Evolutionary conservation across 30 jellyfish, hydroid and myxozoan genomes (phyloP), one percentile per base, ranked within the genome.

Genomic region (Hydractinia symbiolongicarpus): DNA sequence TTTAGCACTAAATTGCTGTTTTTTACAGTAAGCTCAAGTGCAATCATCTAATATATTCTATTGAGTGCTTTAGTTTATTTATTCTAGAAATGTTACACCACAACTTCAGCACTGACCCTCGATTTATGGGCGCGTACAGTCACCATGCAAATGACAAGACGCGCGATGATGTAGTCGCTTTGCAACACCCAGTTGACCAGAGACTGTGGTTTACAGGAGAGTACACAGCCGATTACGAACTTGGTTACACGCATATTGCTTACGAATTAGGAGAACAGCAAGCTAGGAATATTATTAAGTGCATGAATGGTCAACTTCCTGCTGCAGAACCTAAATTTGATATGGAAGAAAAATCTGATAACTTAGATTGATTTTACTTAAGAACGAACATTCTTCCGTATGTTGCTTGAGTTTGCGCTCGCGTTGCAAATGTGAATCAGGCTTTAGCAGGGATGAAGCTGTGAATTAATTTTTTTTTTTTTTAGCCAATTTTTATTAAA

Each of bases 141-240:
- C 54, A 81, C 78, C 90, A 86, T 40, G 88, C 53, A 5, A 79
- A 76, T 68, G 96, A 89, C 9, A 75, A 17, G 30, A 21, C 73
- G 20, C 82, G 57, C 14, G 83, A 53, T 49, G 93, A 77, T 54
- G 14, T 15, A 1, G 69, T 54, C 57, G 67, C 76, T 20, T 61
- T 88, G 76, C 82, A 66, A 19, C 78, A 67, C 5, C 89, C 93
- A 9, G 96, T 88, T 10, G 40, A 64, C 74, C 57, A 71, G 50
- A 76, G 92, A 49, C 7, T 88, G 8, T 88, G 96, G 96, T 88
- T 88, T 82, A 87, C 96, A 13, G 96, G 96, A 5, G 96, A 88
- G 50, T 82, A 82, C 82, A 73, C 88, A 11, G 54, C 81, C 13
- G 52, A 75, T 8, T 40, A 7, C 44, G 89, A 88, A 10, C 64